These are phyloP conservation scores for Sardinella longiceps DNA, from an alignment of 2,797 vertebrate species.

Conservation along the genomic window DNA sequence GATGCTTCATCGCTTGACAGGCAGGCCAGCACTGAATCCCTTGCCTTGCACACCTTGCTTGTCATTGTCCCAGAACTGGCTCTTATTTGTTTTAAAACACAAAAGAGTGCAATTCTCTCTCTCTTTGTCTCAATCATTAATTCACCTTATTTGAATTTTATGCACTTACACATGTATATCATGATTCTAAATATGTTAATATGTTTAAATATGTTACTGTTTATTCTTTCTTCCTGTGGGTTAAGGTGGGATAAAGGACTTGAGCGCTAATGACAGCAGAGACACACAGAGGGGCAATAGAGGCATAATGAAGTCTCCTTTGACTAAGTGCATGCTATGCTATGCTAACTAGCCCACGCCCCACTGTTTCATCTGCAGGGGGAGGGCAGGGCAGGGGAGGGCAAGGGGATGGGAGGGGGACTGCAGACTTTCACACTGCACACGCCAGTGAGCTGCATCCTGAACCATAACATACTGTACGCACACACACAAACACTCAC, in stretches of 20 bases:
- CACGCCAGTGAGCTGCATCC: neutral
- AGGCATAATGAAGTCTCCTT: conserved; percentile 32
- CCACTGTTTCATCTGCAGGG: conserved; percentile 60
- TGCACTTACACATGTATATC: neutral
- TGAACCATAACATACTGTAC: neutral
- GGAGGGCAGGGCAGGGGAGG: neutral
- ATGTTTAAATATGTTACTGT: neutral
- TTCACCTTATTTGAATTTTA: neutral
- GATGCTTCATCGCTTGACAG: neutral
- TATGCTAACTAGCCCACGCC: conserved; percentile 51
- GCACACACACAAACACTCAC: neutral
- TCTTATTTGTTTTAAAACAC: neutral
- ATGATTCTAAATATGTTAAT: too few relatives aligned
- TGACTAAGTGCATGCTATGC: conserved; percentile 54
- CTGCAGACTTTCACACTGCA: neutral
- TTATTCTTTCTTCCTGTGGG: neutral
- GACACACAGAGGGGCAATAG: conserved; percentile 18
- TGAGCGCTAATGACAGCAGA: neutral
- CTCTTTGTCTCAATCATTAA: neutral
- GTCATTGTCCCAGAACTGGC: neutral
- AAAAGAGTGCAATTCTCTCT: neutral
- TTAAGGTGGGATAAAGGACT: neutral
- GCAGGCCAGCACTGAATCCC: too few relatives aligned
- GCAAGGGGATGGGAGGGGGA: neutral
- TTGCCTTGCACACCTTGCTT: neutral